These are phyloP conservation scores for Octopus sinensis DNA, from an alignment of 1,140 invertebrate genomes.

Conservation along the genomic window DNA sequence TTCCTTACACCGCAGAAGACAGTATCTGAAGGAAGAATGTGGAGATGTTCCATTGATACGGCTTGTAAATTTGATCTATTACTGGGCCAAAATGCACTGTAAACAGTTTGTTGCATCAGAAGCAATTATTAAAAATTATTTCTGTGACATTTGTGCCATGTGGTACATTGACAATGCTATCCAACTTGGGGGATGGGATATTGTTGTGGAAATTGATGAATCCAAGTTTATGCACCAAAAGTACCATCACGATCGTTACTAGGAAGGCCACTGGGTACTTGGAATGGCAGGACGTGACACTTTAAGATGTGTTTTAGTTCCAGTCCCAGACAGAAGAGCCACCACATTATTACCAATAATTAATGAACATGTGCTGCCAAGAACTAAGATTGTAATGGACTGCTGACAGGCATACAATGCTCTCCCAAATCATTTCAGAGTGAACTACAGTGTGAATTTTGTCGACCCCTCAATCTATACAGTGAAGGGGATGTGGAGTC, in stretches of 20 bases:
- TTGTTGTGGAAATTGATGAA: slow-evolving; percentile 1
- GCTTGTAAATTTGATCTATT: too few species aligned
- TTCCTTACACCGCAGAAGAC: too few species aligned
- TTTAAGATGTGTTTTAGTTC: neutral
- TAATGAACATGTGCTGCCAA: neutral
- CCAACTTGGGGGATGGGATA: neutral
- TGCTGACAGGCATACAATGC: neutral
- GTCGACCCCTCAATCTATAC: too few species aligned
- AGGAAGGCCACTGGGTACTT: neutral
- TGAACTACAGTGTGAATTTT: neutral
- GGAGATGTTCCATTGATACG: too few species aligned
- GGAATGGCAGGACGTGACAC: neutral
- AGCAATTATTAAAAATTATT: too few species aligned
- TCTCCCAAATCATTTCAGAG: neutral
- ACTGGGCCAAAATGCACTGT: too few species aligned
- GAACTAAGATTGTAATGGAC: neutral
- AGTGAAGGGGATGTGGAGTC: too few species aligned
- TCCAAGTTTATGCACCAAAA: slow-evolving; percentile 2
- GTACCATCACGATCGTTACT: neutral
- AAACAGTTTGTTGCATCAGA: too few species aligned
- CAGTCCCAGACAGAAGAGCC: neutral
- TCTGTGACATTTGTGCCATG: neutral
- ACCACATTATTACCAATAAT: neutral
- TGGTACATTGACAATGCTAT: neutral
- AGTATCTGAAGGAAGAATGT: too few species aligned